Percentiles rank a stretch among this genome's conserved stretches.
Conservation (phyloP, 2,888 invertebrate genomes). For the Argyresthia goedartella region DNA sequence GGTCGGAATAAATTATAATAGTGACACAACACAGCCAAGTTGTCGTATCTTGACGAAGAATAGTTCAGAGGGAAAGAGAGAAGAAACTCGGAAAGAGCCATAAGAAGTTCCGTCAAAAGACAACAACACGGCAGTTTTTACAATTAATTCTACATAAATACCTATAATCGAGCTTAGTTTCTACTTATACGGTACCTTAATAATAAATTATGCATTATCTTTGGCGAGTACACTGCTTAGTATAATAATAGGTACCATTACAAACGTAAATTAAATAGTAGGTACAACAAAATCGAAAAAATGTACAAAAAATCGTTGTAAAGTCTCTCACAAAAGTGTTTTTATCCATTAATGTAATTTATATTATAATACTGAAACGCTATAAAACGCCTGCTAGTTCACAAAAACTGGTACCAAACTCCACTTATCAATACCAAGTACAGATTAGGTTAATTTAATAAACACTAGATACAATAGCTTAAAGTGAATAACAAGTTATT, state of each 20-base stretch:
- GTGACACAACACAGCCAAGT: too few species aligned
- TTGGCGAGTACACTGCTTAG: conserved; percentile 66
- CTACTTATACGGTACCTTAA: conserved; percentile 16
- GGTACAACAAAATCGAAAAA: conserved; percentile 25
- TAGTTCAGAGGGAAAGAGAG: too few species aligned
- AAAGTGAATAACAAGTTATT: too few species aligned
- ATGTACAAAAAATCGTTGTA: conserved; percentile 59
- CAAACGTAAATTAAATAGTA: conserved; percentile 24
- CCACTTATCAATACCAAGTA: too few species aligned
- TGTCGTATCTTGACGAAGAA: too few species aligned
- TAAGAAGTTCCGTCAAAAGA: neutral
- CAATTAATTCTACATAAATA: conserved; percentile 2
- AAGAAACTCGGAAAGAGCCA: too few species aligned
- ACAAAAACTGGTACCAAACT: too few species aligned
- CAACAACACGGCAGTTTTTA: neutral
- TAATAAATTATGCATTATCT: conserved; percentile 66
- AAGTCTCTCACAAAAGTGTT: conserved; percentile 61
- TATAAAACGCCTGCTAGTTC: too few species aligned
- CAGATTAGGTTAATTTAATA: too few species aligned
- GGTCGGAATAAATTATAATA: conserved; percentile 23
- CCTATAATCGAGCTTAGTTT: neutral
- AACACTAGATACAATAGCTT: too few species aligned
- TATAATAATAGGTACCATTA: conserved; percentile 41
- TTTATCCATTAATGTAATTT: too few species aligned
- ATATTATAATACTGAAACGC: conserved; percentile 50